Evolutionary conservation across 2,888 invertebrate species (phyloP).

Genomic region (Alcis repandata): DNA sequence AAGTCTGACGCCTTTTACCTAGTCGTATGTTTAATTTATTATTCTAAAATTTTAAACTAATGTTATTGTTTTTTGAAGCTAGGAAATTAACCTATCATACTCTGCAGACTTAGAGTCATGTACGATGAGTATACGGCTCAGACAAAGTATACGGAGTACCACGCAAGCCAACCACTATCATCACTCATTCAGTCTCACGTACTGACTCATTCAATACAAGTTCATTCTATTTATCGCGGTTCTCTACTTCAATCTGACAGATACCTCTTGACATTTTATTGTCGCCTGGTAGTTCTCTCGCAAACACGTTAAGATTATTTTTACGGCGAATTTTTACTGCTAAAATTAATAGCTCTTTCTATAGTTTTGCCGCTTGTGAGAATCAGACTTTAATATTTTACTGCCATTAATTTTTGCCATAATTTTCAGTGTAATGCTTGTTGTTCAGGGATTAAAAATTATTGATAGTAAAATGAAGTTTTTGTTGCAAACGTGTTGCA

Average conservation of each 20-base stretch:
- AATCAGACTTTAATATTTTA: conserved; percentile 21
- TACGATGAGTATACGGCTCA: too few species aligned
- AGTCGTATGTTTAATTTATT: too few species aligned
- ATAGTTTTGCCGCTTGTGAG: conserved; percentile 21
- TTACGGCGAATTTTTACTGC: conserved; percentile 38
- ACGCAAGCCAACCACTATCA: too few species aligned
- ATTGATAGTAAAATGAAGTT: neutral
- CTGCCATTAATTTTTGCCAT: conserved; percentile 6
- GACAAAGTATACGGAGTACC: too few species aligned
- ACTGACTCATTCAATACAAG: conserved; percentile 13
- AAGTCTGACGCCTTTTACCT: too few species aligned
- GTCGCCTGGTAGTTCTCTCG: conserved; percentile 65
- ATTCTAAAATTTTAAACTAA: too few species aligned
- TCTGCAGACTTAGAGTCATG: too few species aligned
- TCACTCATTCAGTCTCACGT: too few species aligned
- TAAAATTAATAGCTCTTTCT: conserved; percentile 39
- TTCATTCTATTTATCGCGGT: conserved; percentile 61
- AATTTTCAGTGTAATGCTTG: neutral
- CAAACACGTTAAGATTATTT: conserved; percentile 44
- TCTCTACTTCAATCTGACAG: conserved; percentile 71
- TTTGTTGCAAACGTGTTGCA: too few species aligned
- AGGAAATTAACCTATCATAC: too few species aligned
- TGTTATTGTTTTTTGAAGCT: too few species aligned
- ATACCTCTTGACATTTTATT: conserved; percentile 72
- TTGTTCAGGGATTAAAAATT: neutral